Conservation (phyloP, 2,888 invertebrate species). For the Lasioglossum malachurum region DNA sequence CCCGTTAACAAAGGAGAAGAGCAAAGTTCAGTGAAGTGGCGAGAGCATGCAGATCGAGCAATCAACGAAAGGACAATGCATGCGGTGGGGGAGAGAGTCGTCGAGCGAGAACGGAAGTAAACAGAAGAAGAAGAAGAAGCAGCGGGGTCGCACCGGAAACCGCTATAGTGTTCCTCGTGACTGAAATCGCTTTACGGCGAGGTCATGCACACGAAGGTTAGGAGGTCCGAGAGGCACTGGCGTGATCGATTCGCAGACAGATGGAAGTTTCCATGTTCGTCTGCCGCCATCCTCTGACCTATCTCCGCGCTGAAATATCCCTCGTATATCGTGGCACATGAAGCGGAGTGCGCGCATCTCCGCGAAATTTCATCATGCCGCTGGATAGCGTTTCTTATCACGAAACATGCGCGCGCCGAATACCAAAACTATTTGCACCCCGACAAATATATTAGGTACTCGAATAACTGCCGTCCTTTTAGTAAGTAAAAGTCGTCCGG, state of each 20-base stretch:
- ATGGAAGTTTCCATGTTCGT: constrained; percentile 63
- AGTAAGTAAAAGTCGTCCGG: no score
- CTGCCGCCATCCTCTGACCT: constrained; percentile 33
- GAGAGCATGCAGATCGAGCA: background rate
- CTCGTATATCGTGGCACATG: constrained; percentile 15
- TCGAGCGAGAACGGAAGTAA: constrained; percentile 39
- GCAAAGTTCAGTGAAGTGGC: background rate
- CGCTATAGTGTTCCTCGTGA: constrained; percentile 16
- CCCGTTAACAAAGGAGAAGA: background rate
- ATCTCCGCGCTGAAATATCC: constrained; percentile 46
- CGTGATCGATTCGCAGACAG: constrained; percentile 36
- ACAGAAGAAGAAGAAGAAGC: constrained; percentile 4
- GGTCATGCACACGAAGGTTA: constrained; percentile 58
- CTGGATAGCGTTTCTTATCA: constrained; percentile 21
- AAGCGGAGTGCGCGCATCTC: constrained; percentile 1
- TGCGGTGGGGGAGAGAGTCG: constrained; percentile 11
- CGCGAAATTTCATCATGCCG: constrained; percentile 25
- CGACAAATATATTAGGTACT: background rate
- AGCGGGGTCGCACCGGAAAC: constrained; percentile 39
- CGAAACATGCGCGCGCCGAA: background rate
- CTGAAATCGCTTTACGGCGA: constrained; percentile 44
- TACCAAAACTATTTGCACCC: background rate
- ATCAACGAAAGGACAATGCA: background rate
- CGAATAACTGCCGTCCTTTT: no score
- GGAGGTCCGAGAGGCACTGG: constrained; percentile 35